Evolutionary conservation across 2,113 vertebrate species (phyloP).

Genomic region (Mastomys coucha): DNA sequence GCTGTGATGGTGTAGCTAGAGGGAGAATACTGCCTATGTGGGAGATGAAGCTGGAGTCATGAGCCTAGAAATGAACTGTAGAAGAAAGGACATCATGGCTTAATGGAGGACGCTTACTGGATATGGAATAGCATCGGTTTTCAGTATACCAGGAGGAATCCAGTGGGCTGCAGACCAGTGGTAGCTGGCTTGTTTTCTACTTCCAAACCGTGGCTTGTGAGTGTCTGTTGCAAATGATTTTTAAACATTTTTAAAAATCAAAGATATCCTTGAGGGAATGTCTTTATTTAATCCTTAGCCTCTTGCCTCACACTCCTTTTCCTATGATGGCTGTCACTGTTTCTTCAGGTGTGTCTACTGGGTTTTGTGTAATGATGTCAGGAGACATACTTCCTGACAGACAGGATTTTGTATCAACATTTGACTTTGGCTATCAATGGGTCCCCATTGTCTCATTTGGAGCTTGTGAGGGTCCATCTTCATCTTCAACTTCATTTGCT

Average conservation of each 20-base stretch:
- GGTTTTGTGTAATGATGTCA: background rate
- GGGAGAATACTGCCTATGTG: background rate
- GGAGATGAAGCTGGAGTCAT: background rate
- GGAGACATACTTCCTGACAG: background rate
- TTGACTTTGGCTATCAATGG: constrained; percentile 2
- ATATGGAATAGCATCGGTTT: background rate
- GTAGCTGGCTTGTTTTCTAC: background rate
- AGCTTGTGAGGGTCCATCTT: background rate
- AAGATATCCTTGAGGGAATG: background rate
- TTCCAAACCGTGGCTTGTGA: background rate
- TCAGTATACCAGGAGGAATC: background rate
- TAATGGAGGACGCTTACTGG: background rate
- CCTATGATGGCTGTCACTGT: constrained; percentile 3
- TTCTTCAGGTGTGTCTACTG: background rate
- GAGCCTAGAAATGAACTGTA: constrained; percentile 28
- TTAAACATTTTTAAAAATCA: constrained; percentile 11
- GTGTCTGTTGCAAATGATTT: background rate
- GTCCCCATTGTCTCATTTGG: constrained; percentile 36
- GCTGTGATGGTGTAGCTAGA: background rate
- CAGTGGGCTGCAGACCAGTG: background rate
- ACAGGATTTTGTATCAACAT: background rate
- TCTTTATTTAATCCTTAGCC: background rate
- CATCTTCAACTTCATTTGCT: background rate
- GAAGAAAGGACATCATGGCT: background rate
- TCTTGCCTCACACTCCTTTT: background rate